phyloP scores from a whole-genome alignment of 2,797 vertebrate species.

The Malurus leucopterus region DNA sequence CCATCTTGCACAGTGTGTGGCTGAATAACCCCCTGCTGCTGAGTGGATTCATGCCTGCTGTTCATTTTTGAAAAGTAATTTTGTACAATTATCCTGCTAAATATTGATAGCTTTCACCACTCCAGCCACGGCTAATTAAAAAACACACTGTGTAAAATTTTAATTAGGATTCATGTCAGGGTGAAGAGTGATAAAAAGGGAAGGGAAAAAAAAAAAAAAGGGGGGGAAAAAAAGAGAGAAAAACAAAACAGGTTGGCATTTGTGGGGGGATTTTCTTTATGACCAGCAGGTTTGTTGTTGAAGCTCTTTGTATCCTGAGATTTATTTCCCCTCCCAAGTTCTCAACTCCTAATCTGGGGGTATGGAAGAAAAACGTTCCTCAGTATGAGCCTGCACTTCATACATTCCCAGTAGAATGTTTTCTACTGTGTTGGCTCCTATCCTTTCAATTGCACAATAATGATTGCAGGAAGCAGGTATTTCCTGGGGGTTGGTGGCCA shows the following conservation, averaged over 20 bases:
- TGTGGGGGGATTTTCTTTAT: slow-evolving; percentile 43
- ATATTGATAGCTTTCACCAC: slow-evolving; percentile 73
- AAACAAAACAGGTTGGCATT: neutral
- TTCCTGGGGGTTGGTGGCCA: slow-evolving; percentile 8
- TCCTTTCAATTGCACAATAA: slow-evolving; percentile 14
- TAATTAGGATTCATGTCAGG: slow-evolving; percentile 72
- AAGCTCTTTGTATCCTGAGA: slow-evolving; percentile 33
- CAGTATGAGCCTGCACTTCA: neutral
- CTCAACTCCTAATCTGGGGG: neutral
- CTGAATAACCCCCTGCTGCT: slow-evolving; percentile 65
- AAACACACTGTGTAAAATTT: slow-evolving; percentile 74
- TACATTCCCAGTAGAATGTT: neutral
- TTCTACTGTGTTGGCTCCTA: neutral
- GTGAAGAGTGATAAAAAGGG: slow-evolving; percentile 40
- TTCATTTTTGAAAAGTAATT: slow-evolving; percentile 71
- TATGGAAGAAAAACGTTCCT: neutral
- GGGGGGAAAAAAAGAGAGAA: neutral
- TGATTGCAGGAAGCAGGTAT: neutral
- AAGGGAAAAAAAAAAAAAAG: neutral
- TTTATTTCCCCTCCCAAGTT: slow-evolving; percentile 48
- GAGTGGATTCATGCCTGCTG: slow-evolving; percentile 68
- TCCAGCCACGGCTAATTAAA: slow-evolving; percentile 71
- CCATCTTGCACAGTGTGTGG: slow-evolving; percentile 55
- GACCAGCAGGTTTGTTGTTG: slow-evolving; percentile 33
- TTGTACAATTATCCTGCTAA: slow-evolving; percentile 73